A percentile compares a stretch with the other conserved stretches of the same genome.
Conservation (phyloP, 2,797 vertebrate genomes). For the Sebastes miniatus region DNA sequence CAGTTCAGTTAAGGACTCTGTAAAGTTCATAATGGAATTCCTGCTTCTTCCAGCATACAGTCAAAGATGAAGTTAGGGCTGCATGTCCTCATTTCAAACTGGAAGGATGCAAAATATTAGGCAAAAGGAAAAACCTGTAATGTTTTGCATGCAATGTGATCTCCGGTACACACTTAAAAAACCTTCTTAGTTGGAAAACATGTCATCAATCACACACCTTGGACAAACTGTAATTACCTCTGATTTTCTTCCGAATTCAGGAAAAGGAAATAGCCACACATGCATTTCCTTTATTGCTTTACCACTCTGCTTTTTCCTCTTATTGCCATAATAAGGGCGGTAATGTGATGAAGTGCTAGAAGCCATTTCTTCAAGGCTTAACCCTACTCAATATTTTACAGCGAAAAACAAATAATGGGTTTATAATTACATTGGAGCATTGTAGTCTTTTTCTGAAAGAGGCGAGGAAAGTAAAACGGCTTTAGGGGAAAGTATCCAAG, state of each 20-base stretch:
- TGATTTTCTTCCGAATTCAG: slow-evolving; percentile 12
- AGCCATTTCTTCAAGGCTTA: slow-evolving; percentile 53
- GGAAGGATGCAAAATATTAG: not conserved
- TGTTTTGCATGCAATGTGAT: not conserved
- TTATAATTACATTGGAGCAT: slow-evolving; percentile 53
- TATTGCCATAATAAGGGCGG: slow-evolving; percentile 27
- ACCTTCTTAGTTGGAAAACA: not conserved
- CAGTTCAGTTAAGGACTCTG: slow-evolving; percentile 30
- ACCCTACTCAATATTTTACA: slow-evolving; percentile 54
- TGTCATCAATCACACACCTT: slow-evolving; percentile 24
- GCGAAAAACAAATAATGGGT: slow-evolving; percentile 59
- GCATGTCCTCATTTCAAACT: slow-evolving; percentile 12
- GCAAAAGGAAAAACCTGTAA: not conserved
- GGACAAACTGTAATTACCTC: slow-evolving; percentile 35
- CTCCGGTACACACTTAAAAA: not conserved
- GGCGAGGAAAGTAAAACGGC: slow-evolving; percentile 28
- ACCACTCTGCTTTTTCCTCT: not conserved
- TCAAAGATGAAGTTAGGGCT: slow-evolving; percentile 1
- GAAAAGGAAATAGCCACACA: slow-evolving; percentile 31
- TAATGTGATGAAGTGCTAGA: slow-evolving; percentile 53
- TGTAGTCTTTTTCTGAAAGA: slow-evolving; percentile 28
- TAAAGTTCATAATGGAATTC: slow-evolving; percentile 2
- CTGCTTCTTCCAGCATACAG: not conserved
- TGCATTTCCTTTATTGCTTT: slow-evolving; percentile 42
- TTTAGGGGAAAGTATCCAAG: slow-evolving; percentile 15